Evolutionary conservation across 2,888 invertebrate species (phyloP).

Genomic region (Nemoura dubitans): DNA sequence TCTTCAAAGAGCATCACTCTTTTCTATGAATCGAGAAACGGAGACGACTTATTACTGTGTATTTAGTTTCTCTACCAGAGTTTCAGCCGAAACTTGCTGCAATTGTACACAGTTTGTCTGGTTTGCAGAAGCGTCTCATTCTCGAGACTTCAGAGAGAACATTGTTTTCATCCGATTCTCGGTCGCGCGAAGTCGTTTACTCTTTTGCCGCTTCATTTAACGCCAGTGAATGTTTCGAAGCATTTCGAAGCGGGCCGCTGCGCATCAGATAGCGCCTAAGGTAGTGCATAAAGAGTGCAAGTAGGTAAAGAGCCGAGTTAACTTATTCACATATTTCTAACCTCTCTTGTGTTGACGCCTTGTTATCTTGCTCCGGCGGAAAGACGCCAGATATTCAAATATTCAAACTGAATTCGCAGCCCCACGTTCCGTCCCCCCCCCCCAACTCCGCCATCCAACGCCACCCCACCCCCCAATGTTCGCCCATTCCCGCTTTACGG

Average conservation of each 20-base stretch:
- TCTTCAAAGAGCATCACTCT: background rate
- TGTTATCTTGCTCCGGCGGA: constrained; percentile 32
- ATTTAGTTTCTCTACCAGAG: background rate
- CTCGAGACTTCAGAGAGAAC: background rate
- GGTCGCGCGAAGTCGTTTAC: background rate
- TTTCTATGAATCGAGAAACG: background rate
- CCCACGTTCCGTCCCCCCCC: background rate
- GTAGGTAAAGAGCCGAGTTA: constrained; percentile 7
- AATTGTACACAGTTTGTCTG: background rate
- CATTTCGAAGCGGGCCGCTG: background rate
- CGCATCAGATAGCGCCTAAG: background rate
- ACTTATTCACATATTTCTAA: constrained; percentile 22
- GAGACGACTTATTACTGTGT: background rate
- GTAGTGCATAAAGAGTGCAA: background rate
- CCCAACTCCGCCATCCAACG: too few relatives aligned
- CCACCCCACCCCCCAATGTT: background rate
- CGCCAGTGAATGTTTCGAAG: background rate
- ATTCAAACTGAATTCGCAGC: constrained; percentile 39
- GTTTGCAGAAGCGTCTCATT: background rate
- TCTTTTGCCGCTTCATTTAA: background rate
- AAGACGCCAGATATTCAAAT: constrained; percentile 39
- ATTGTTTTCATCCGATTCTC: background rate
- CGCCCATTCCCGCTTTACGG: background rate
- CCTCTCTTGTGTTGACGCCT: constrained; percentile 9
- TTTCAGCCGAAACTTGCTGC: background rate